Conservation (phyloP, 2,888 invertebrate genomes). For the Asteroscopus sphinx region DNA sequence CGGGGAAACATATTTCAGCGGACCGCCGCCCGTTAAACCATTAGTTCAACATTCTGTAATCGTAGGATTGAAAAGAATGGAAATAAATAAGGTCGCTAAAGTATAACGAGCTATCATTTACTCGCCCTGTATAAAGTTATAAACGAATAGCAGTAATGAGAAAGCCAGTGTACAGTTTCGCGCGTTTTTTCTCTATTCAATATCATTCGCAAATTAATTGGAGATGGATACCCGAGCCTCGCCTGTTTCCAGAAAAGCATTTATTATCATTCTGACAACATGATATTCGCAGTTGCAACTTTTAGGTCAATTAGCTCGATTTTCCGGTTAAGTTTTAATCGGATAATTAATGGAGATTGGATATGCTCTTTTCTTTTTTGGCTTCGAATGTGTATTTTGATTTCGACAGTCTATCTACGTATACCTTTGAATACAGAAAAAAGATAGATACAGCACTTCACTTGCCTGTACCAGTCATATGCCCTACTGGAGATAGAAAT, state of each 20-base stretch:
- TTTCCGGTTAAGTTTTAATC: constrained; percentile 6
- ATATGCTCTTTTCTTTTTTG: constrained; percentile 1
- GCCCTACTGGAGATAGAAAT: too few relatives aligned
- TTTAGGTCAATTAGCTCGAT: constrained; percentile 26
- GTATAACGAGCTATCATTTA: constrained; percentile 72
- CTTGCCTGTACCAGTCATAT: too few relatives aligned
- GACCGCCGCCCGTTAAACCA: too few relatives aligned
- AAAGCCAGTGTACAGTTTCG: constrained; percentile 62
- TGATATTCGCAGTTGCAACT: constrained; percentile 47
- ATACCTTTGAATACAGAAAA: too few relatives aligned
- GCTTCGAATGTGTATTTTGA: not conserved
- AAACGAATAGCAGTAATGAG: constrained; percentile 68
- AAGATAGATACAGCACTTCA: too few relatives aligned
- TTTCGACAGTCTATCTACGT: not conserved
- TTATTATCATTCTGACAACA: constrained; percentile 51
- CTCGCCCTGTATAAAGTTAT: constrained; percentile 56
- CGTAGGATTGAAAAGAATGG: constrained; percentile 36
- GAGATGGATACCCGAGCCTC: constrained; percentile 64
- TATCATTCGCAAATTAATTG: constrained; percentile 76
- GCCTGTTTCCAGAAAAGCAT: constrained; percentile 51
- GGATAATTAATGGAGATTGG: not conserved
- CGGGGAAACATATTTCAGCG: too few relatives aligned
- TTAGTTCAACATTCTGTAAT: constrained; percentile 25
- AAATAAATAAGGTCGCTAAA: constrained; percentile 66
- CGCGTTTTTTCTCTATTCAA: constrained; percentile 61